Evolutionary conservation across 2,113 vertebrate genomes (phyloP), one percentile per base, ranked within the genome.

Genomic region (Leuciscus idus): DNA sequence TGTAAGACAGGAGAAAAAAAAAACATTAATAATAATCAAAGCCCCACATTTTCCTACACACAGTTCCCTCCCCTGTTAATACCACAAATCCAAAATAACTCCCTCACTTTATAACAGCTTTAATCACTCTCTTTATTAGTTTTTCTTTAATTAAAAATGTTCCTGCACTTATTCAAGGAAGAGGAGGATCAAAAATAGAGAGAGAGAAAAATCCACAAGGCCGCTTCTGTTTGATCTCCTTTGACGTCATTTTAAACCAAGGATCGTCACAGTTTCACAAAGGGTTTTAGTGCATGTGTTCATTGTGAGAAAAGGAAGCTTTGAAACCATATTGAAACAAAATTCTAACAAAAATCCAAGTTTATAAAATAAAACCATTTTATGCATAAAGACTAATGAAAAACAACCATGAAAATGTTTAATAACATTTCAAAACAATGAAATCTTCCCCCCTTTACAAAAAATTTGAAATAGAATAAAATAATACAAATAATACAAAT

Each of bases 401-500:
- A 2, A 57, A 7, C 6, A 57, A 21, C 0, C 19, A 74, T 57
- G 21, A 57, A 81, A 85, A 75, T 84, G 66, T 89, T 77, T 80
- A 70, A 86, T 84, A 87, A 87, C 83, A 89, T 78, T 83, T 84
- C n/a, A 85, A 86, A 89, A 73, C 83, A 62, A 61, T n/a, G 17
- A 70, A 48, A 74, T 50, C 33, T 43, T 84, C 70, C 81, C 64
- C 61, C 62, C 43, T 75, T 81, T 80, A 84, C 76, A 88, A 88
- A 86, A 84, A 72, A 17, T 0, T 5, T 85, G 26, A 90, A 87
- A 85, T 33, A 84, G 28, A 88, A 87, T 83, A 89, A 43, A 76
- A 89, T 87, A 90, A 85, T 78, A 77, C 85, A 83, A 86, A 89
- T 75, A 89, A 88, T 81, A 77, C 85, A 83, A 86, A 89, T 75